These are phyloP conservation scores for Lapara coniferarum DNA, from an alignment of 2,888 invertebrate species.

Conservation along the genomic window DNA sequence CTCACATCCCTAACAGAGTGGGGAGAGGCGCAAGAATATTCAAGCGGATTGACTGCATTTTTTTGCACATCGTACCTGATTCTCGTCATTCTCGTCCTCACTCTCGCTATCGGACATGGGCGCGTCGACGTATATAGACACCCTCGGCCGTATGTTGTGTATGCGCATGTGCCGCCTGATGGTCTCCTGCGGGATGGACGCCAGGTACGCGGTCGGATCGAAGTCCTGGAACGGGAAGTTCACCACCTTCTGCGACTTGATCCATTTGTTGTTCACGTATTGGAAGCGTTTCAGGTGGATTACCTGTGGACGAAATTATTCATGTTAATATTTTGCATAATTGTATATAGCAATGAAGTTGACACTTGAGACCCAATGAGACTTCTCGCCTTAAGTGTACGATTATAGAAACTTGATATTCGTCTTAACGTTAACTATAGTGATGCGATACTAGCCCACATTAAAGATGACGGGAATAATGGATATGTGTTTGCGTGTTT, in stretches of 20 bases:
- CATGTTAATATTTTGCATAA: background rate
- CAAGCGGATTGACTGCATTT: slow-evolving; percentile 2
- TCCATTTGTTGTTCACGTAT: slow-evolving; percentile 95
- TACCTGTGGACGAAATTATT: slow-evolving; percentile 82
- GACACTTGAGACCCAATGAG: too few species aligned
- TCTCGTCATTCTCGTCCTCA: slow-evolving; percentile 35
- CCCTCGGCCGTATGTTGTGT: slow-evolving; percentile 34
- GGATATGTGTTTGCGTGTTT: background rate
- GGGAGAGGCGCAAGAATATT: too few species aligned
- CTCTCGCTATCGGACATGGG: slow-evolving; percentile 57
- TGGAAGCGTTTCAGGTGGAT: slow-evolving; percentile 97
- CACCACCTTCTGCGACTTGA: slow-evolving; percentile 96
- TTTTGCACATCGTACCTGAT: background rate
- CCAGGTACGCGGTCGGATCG: slow-evolving; percentile 93
- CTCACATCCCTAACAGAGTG: too few species aligned
- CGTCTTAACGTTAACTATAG: too few species aligned
- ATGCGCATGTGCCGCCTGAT: slow-evolving; percentile 87
- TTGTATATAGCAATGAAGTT: too few species aligned
- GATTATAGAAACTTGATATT: too few species aligned
- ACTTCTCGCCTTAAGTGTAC: too few species aligned
- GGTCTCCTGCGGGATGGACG: slow-evolving; percentile 91
- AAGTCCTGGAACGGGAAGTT: slow-evolving; percentile 94
- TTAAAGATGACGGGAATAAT: too few species aligned
- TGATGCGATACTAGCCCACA: too few species aligned
- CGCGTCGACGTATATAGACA: slow-evolving; percentile 7